These are phyloP conservation scores for Natator depressus DNA, from an alignment of 2,113 vertebrate species.

Conservation along the genomic window DNA sequence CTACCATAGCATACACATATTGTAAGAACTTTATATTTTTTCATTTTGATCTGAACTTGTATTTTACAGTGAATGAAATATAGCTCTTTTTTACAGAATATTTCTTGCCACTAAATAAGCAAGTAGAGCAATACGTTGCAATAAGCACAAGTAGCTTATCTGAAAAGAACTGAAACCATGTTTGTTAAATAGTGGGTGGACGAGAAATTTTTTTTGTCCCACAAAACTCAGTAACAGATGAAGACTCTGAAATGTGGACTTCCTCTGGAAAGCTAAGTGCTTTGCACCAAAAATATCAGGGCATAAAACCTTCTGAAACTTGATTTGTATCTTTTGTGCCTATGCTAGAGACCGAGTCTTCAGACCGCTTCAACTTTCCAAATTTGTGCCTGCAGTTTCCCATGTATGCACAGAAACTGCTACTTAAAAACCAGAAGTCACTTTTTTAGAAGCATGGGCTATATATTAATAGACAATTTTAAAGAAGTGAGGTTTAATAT, in stretches of 20 bases:
- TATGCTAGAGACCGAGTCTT: not conserved
- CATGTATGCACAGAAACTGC: not conserved
- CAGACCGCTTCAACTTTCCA: not conserved
- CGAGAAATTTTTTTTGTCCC: conserved; percentile 69
- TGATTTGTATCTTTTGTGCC: not conserved
- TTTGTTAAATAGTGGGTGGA: conserved; percentile 60
- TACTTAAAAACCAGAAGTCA: not conserved
- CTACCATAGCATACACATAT: not conserved
- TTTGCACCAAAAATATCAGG: conserved; percentile 33
- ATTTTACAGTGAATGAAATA: conserved; percentile 22
- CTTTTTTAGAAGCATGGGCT: not conserved
- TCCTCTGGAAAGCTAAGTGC: conserved; percentile 66
- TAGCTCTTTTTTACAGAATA: not conserved
- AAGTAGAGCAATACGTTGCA: conserved; percentile 37
- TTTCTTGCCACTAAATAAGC: not conserved
- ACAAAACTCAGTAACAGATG: conserved; percentile 63
- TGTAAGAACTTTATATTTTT: not conserved
- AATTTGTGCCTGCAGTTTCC: not conserved
- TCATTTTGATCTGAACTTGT: not conserved
- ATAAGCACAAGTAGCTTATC: not conserved
- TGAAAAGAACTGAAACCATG: conserved; percentile 62
- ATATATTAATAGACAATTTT: not conserved
- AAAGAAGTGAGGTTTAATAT: not conserved
- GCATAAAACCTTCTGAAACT: conserved; percentile 30
- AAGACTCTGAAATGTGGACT: conserved; percentile 60